Conservation (phyloP, 2,888 invertebrate genomes). For the Pyrrhia umbra region DNA sequence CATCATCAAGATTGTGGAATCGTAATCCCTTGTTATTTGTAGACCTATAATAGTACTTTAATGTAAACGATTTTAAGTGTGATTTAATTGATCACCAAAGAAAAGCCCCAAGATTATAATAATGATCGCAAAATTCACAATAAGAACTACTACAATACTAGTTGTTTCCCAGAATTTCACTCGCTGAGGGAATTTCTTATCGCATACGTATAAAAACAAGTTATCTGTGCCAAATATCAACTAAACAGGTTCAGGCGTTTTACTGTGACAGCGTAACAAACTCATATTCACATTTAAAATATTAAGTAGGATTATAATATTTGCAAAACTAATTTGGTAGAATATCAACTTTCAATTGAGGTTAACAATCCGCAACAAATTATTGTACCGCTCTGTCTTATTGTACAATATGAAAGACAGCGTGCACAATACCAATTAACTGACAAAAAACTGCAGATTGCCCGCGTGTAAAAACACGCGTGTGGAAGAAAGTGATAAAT, state of each 20-base stretch:
- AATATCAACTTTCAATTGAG: constrained; percentile 43
- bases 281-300: no score
- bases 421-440: constrained; percentile 49
- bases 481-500: constrained; percentile 71
- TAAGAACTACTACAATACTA: no score
- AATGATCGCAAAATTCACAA: no score
- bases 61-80: background rate
- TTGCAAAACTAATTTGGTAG: constrained; percentile 7
- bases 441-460: constrained; percentile 45
- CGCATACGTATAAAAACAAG: no score
- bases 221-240: no score
- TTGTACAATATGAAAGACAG: constrained; percentile 28
- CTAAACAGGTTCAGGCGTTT: no score
- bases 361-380: constrained; percentile 37
- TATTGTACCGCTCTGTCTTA: constrained; percentile 13
- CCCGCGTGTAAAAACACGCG: constrained; percentile 60
- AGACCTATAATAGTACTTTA: constrained; percentile 6
- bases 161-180: no score
- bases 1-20: constrained; percentile 46
- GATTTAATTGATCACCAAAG: background rate
- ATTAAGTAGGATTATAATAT: background rate
- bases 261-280: no score
- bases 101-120: background rate
- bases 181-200: no score
- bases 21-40: constrained; percentile 47